Evolutionary conservation across 1,140 invertebrate species (phyloP).

Genomic region (Sesamia nonagrioides): DNA sequence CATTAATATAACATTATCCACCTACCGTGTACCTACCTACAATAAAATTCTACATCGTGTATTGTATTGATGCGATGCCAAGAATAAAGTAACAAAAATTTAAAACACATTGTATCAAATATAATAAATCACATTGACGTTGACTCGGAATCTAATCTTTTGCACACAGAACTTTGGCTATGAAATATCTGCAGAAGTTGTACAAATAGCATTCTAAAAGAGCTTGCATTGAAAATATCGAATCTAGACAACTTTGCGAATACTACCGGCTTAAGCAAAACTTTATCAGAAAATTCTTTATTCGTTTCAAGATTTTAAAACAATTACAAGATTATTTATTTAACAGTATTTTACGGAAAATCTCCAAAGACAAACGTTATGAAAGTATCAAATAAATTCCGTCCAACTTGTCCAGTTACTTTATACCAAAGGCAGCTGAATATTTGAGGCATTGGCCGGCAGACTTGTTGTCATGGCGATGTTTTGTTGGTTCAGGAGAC

Average conservation of each 20-base stretch:
- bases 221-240: slow-evolving; percentile 64
- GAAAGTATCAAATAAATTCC: neutral
- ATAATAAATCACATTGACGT: slow-evolving; percentile 62
- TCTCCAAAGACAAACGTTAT: neutral
- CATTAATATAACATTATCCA: no score
- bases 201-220: slow-evolving; percentile 63
- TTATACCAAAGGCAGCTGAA: slow-evolving; percentile 36
- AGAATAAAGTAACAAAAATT: slow-evolving; percentile 47
- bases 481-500: slow-evolving; percentile 54
- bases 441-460: slow-evolving; percentile 17
- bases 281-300: slow-evolving; percentile 46
- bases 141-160: slow-evolving; percentile 60
- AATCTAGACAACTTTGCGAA: slow-evolving; percentile 56
- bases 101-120: slow-evolving; percentile 43
- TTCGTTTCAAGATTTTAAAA: slow-evolving; percentile 23
- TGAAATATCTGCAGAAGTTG: slow-evolving; percentile 68
- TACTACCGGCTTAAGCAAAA: slow-evolving; percentile 54
- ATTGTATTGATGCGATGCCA: slow-evolving; percentile 54
- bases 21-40: no score
- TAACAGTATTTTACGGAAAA: slow-evolving; percentile 1
- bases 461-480: slow-evolving; percentile 29
- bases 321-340: neutral
- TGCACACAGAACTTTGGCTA: slow-evolving; percentile 62
- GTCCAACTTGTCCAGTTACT: neutral
- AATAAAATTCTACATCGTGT: neutral